phyloP scores from a whole-genome alignment of 2,797 vertebrate species.

The Miichthys miiuy region DNA sequence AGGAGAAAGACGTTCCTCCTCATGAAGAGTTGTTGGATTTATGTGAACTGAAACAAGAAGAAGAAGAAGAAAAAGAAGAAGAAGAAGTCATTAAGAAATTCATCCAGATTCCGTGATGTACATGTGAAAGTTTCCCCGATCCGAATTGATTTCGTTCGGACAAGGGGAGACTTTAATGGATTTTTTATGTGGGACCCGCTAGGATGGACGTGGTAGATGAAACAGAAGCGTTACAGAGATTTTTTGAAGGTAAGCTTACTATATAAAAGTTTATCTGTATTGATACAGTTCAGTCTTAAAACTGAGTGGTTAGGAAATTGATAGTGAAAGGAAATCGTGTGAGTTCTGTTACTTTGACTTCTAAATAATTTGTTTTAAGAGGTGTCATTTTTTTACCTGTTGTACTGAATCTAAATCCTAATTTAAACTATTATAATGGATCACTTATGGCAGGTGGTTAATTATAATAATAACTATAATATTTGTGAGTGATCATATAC shows the following conservation, averaged over 20 bases:
- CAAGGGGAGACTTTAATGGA: slow-evolving; percentile 85
- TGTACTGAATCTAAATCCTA: background rate
- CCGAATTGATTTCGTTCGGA: slow-evolving; percentile 79
- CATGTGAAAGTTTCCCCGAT: slow-evolving; percentile 78
- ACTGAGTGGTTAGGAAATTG: background rate
- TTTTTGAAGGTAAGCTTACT: slow-evolving; percentile 93
- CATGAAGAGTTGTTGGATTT: slow-evolving; percentile 50
- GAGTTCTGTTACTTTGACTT: background rate
- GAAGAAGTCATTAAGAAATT: slow-evolving; percentile 10
- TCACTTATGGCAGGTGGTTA: slow-evolving; percentile 37
- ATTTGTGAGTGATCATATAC: background rate
- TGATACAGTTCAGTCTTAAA: background rate
- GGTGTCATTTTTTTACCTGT: background rate
- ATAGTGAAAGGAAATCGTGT: background rate
- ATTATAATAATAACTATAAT: background rate
- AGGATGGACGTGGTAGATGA: slow-evolving; percentile 99
- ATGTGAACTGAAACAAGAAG: slow-evolving; percentile 35
- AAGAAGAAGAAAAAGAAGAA: background rate
- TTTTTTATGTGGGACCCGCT: slow-evolving; percentile 86
- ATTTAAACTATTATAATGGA: slow-evolving; percentile 6
- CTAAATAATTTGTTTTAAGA: background rate
- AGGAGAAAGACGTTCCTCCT: slow-evolving; percentile 31
- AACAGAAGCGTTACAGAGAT: slow-evolving; percentile 98
- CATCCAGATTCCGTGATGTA: slow-evolving; percentile 69
- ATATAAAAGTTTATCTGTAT: background rate